These are phyloP conservation scores for Melolontha melolontha DNA, from an alignment of 2,888 invertebrate genomes.

Conservation along the genomic window DNA sequence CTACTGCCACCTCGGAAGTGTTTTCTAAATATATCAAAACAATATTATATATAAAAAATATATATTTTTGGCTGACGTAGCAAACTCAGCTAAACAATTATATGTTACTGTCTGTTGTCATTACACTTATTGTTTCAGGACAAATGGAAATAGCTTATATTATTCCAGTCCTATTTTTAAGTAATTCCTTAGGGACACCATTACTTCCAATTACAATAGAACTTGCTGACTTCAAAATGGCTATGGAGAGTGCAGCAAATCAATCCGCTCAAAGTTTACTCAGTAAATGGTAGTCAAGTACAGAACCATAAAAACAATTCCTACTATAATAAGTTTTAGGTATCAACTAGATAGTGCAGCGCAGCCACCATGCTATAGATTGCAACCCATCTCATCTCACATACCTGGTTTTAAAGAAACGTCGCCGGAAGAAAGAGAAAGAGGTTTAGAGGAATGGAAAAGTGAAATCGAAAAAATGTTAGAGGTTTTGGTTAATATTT, in stretches of 20 bases:
- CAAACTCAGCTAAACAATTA: too few relatives aligned
- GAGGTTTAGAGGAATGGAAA: constrained; percentile 69
- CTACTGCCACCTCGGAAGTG: too few relatives aligned
- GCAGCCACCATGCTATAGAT: constrained; percentile 81
- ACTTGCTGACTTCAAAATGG: constrained; percentile 82
- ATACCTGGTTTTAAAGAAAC: constrained; percentile 68
- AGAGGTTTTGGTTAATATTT: constrained; percentile 75
- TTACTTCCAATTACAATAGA: constrained; percentile 83
- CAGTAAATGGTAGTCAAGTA: constrained; percentile 72
- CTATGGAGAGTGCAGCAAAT: constrained; percentile 75
- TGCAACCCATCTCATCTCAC: constrained; percentile 72
- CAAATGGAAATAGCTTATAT: constrained; percentile 81
- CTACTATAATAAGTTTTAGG: constrained; percentile 63
- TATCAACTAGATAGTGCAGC: constrained; percentile 79
- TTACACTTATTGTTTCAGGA: constrained; percentile 65
- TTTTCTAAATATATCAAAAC: too few relatives aligned
- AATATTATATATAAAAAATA: too few relatives aligned
- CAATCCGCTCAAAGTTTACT: constrained; percentile 72
- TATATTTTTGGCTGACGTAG: too few relatives aligned
- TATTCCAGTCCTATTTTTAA: constrained; percentile 82
- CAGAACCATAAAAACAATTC: constrained; percentile 7
- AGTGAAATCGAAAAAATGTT: constrained; percentile 74
- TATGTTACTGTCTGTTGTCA: too few relatives aligned
- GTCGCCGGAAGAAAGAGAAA: constrained; percentile 65
- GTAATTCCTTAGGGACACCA: constrained; percentile 81